phyloP scores from a whole-genome alignment of 1,140 invertebrate species.

The Sipha flava region DNA sequence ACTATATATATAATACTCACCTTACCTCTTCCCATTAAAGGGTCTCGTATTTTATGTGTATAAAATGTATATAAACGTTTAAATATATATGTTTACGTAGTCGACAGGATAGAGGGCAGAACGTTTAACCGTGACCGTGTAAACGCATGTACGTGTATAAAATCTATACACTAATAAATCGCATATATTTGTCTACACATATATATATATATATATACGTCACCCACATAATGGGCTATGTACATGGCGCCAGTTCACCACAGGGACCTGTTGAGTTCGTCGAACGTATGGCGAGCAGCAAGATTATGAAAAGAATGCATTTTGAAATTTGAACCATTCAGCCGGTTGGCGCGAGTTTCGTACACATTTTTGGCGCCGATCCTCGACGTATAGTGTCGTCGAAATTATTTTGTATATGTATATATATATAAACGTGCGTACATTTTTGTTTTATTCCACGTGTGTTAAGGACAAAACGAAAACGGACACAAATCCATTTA shows the following conservation, averaged over 20 bases:
- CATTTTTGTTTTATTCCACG: too few species aligned
- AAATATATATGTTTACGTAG: too few species aligned
- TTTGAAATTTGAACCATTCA: neutral
- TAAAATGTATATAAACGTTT: neutral
- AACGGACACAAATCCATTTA: too few species aligned
- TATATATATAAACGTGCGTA: too few species aligned
- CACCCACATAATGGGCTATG: neutral
- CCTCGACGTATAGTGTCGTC: neutral
- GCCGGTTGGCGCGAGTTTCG: neutral
- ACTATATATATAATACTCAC: too few species aligned
- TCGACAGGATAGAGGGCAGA: too few species aligned
- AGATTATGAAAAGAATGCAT: neutral
- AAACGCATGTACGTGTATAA: too few species aligned
- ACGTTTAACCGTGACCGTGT: too few species aligned
- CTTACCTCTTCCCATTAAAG: neutral
- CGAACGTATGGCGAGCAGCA: neutral
- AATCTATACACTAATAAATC: neutral
- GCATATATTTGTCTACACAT: neutral
- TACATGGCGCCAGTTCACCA: neutral
- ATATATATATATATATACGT: neutral
- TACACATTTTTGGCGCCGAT: neutral
- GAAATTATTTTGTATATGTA: too few species aligned
- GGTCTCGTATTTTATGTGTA: neutral
- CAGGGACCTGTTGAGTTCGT: conserved; percentile 13
- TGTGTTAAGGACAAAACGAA: too few species aligned